Evolutionary conservation across 2,888 invertebrate genomes (phyloP).

Genomic region (Brachypterus glaber): DNA sequence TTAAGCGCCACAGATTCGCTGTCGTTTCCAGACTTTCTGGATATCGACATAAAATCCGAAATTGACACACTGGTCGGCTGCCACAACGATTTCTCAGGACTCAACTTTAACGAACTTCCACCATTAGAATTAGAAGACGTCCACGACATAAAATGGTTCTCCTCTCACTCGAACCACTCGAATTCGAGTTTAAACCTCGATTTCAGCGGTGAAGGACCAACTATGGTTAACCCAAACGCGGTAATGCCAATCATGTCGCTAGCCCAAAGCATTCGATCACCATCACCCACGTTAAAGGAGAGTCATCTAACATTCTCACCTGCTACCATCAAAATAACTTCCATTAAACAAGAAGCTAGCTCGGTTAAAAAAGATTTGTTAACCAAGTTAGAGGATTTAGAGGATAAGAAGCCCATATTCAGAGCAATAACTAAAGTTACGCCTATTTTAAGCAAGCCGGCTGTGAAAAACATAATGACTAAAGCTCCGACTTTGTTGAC

Average conservation of each 20-base stretch:
- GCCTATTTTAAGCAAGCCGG: conserved; percentile 34
- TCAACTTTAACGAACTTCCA: conserved; percentile 54
- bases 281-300: conserved; percentile 57
- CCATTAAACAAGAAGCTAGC: conserved; percentile 41
- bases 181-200: conserved; percentile 60
- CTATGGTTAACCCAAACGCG: conserved; percentile 81
- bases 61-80: conserved; percentile 71
- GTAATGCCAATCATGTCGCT: conserved; percentile 72
- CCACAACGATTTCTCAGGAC: conserved; percentile 53
- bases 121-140: conserved; percentile 60
- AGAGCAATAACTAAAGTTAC: conserved; percentile 36
- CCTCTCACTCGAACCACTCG: conserved; percentile 45
- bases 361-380: conserved; percentile 58
- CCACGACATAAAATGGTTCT: conserved; percentile 49
- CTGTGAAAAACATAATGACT: conserved; percentile 31
- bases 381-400: conserved; percentile 44
- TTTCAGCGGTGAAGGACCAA: conserved; percentile 52
- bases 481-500: conserved; percentile 27
- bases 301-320: conserved; percentile 66
- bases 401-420: conserved; percentile 30
- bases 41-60: conserved; percentile 80
- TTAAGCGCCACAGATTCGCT: conserved; percentile 44
- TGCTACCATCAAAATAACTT: conserved; percentile 55
- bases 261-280: conserved; percentile 39
- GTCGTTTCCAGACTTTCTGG: conserved; percentile 82